These are phyloP conservation scores for Plestiodon gilberti DNA, from an alignment of 2,113 vertebrate genomes.

Conservation along the genomic window DNA sequence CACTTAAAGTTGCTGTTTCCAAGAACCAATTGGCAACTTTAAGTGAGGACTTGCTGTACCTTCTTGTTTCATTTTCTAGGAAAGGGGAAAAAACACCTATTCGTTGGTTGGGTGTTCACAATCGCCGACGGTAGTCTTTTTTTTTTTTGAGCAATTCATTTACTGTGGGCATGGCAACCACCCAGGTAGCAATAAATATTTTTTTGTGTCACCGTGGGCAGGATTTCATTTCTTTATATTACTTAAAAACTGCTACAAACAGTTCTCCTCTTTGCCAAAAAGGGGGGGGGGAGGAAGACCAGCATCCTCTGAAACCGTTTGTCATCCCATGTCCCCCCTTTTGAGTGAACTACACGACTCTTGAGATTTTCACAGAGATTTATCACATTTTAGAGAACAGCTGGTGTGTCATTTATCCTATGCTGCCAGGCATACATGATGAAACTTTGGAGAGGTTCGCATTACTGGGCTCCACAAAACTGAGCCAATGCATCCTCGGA, in stretches of 20 bases:
- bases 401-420: background rate
- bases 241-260: background rate
- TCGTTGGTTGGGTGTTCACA: no score
- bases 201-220: background rate
- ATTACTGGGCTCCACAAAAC: slow-evolving; percentile 13
- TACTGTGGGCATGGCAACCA: background rate
- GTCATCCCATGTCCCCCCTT: background rate
- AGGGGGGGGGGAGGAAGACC: no score
- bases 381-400: background rate
- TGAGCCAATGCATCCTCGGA: slow-evolving; percentile 19
- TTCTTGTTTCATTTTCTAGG: no score
- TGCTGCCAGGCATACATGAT: background rate
- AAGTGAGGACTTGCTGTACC: no score
- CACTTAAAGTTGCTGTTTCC: no score
- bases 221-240: slow-evolving; percentile 16
- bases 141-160: background rate
- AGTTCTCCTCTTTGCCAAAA: slow-evolving; percentile 5
- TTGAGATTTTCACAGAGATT: background rate
- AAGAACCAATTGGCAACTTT: no score
- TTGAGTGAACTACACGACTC: background rate
- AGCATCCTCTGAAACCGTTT: background rate
- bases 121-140: background rate
- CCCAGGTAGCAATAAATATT: background rate
- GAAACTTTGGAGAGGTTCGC: slow-evolving; percentile 20
- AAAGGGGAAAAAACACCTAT: no score